Evolutionary conservation across 2,797 vertebrate genomes (phyloP).

Genomic region (Gadopsis marmoratus): DNA sequence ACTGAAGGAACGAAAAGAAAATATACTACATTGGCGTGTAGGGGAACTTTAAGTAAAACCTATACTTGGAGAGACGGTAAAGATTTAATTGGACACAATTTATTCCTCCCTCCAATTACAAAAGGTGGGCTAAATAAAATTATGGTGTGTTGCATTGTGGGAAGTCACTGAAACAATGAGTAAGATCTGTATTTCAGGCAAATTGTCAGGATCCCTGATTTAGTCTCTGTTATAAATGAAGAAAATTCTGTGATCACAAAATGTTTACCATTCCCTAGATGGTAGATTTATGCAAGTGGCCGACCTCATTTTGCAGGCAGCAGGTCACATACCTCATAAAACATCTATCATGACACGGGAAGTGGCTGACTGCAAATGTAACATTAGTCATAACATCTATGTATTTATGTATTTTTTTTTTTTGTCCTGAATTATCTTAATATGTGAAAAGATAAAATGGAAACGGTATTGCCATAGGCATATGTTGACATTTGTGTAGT

Average conservation of each 20-base stretch:
- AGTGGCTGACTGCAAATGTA: constrained; percentile 13
- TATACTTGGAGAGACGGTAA: constrained; percentile 36
- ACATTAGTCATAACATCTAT: constrained; percentile 29
- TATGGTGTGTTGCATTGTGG: neutral
- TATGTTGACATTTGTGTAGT: neutral
- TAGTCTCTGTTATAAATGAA: constrained; percentile 49
- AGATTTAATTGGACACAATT: constrained; percentile 8
- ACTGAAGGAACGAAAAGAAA: too few relatives aligned
- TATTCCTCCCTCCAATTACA: neutral
- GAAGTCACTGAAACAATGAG: neutral
- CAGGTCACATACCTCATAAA: constrained; percentile 80
- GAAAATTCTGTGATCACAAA: constrained; percentile 56
- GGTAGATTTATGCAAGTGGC: constrained; percentile 46
- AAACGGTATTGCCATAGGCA: neutral
- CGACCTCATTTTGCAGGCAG: constrained; percentile 58
- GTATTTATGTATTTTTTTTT: neutral
- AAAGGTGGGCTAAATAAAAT: neutral
- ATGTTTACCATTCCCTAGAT: constrained; percentile 56
- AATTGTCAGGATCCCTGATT: constrained; percentile 23
- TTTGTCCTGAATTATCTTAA: neutral
- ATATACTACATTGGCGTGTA: too few relatives aligned
- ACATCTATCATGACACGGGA: constrained; percentile 58
- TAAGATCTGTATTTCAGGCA: neutral
- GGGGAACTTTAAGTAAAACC: constrained; percentile 41
- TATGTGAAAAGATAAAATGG: neutral